Conservation (phyloP, 2,888 invertebrate species). For the Oscheius sp. region DNA sequence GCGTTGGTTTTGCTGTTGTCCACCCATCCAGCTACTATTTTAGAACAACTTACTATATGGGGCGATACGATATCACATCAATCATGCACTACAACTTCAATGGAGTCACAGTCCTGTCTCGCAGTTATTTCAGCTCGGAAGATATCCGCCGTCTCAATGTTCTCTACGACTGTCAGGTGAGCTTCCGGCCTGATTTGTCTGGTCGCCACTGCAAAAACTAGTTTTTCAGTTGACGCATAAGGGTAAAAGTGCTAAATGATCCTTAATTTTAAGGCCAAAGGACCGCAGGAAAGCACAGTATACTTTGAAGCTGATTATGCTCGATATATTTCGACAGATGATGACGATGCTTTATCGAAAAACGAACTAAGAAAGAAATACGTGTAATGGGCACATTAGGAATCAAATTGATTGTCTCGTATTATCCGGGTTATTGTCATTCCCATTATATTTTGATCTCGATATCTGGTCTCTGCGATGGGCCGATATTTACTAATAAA, state of each 20-base stretch:
- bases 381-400: background rate
- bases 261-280: slow-evolving; percentile 20
- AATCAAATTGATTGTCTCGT: background rate
- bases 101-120: slow-evolving; percentile 44
- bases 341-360: background rate
- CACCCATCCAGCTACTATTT: background rate
- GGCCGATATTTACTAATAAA: slow-evolving; percentile 26
- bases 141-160: slow-evolving; percentile 52
- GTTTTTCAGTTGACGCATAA: slow-evolving; percentile 1
- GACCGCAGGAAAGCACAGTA: slow-evolving; percentile 10
- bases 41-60: slow-evolving; percentile 52
- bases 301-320: slow-evolving; percentile 23
- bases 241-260: background rate
- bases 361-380: slow-evolving; percentile 26
- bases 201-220: background rate
- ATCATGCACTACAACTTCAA: slow-evolving; percentile 61
- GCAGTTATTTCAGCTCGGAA: slow-evolving; percentile 46
- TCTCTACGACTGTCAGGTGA: slow-evolving; percentile 52
- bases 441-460: slow-evolving; percentile 13
- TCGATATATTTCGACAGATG: slow-evolving; percentile 3
- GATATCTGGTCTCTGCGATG: slow-evolving; percentile 5
- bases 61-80: slow-evolving; percentile 54
- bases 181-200: slow-evolving; percentile 18
- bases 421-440: slow-evolving; percentile 9
- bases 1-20: background rate